Evolutionary conservation across 2,113 vertebrate species (phyloP), one percentile per base, ranked within the genome.

Genomic region (Oncorhynchus tshawytscha): DNA sequence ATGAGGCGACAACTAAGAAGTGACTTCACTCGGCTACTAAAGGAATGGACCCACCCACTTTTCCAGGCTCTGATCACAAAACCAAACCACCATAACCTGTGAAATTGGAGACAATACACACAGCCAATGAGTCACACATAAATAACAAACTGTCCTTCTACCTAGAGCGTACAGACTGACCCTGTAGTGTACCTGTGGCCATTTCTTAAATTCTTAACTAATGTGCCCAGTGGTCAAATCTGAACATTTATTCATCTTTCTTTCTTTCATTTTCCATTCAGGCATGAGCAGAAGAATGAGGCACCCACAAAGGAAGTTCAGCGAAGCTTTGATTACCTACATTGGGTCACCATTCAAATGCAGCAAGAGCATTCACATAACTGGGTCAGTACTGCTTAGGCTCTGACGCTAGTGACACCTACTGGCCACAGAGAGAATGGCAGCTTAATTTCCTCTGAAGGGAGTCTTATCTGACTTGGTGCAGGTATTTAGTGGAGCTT

Each of bases 341-440:
- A 72, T 57, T 65, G 65, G 69, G 39, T 79, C 70, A 77, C 65
- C 67, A 74, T 70, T 78, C 54, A 75, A 77, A 64, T 3, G 9
- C 71, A 81, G 73, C 8, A 7, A 69, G 73, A 78, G 39, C 65
- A 69, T 34, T 67, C n/a, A 27, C 70, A 72, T 66, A 81, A 73
- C 57, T 79, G 78, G 71, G 77, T 73, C 74, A 34, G 69, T 2
- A 5, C 3, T 49, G 3, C 29, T 54, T 45, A 7, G 48, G 11
- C 29, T 25, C 66, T 49, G 57, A 29, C 73, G 27, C 45, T 82
- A 81, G 83, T 85, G 78, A 85, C 86, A 83, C 71, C 86, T 77
- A 8, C 81, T 82, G 85, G 81, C 54, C 45, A 75, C n/a, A 57
- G 1, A 12, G n/a, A 31, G 72, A 80, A 80, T 3, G 62, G 34